Evolutionary conservation across 2,113 vertebrate genomes (phyloP).

Genomic region (Indicator indicator): DNA sequence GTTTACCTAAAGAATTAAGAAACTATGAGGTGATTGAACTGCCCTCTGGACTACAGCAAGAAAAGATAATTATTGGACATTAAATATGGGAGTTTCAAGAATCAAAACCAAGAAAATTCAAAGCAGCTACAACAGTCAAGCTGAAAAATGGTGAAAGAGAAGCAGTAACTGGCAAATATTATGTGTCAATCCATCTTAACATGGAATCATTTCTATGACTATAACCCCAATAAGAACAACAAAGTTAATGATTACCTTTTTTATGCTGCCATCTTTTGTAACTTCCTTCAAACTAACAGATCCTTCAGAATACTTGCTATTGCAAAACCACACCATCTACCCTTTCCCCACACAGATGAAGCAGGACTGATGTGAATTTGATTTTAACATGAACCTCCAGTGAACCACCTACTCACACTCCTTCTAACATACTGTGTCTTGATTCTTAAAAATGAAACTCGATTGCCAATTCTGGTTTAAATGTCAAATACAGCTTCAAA

Average conservation of each 20-base stretch:
- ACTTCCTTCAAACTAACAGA: not conserved
- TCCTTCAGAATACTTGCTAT: not conserved
- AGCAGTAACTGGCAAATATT: not conserved
- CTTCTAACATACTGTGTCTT: not conserved
- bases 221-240: not conserved
- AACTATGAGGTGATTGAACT: not conserved
- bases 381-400: not conserved
- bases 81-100: not conserved
- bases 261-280: not conserved
- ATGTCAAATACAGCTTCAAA: conserved; percentile 34
- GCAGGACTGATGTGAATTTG: not conserved
- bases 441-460: conserved; percentile 12
- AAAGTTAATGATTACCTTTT: not conserved
- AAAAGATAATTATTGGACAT: not conserved
- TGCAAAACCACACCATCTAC: not conserved
- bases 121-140: not conserved
- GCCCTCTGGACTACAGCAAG: not conserved
- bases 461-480: not conserved
- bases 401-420: not conserved
- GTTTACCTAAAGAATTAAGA: not conserved
- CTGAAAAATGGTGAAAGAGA: not conserved
- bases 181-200: not conserved
- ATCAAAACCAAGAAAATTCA: not conserved
- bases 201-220: not conserved
- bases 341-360: not conserved